Evolutionary conservation across 2,888 invertebrate species (phyloP).

Genomic region (Ceriagrion tenellum): DNA sequence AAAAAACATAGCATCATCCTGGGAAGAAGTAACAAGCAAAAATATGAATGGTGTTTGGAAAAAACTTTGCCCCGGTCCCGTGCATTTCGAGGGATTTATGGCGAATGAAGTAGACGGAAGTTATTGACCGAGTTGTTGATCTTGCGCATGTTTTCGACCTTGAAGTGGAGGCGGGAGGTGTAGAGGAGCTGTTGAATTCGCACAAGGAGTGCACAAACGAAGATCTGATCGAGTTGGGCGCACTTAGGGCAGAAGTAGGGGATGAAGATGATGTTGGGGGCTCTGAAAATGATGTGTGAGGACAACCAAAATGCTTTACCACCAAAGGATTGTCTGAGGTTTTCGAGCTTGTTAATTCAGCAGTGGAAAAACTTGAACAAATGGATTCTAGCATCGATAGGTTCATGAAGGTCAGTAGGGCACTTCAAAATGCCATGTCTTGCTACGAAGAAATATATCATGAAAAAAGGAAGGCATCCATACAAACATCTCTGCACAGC

Average conservation of each 20-base stretch:
- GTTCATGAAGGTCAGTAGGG: no score
- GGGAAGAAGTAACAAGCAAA: neutral
- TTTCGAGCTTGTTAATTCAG: neutral
- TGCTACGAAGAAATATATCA: no score
- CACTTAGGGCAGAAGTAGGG: neutral
- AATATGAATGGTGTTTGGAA: conserved; percentile 46
- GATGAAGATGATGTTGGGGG: neutral
- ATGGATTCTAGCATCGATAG: no score
- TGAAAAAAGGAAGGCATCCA: no score
- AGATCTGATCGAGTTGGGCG: neutral
- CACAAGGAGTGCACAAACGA: neutral
- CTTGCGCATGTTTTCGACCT: neutral
- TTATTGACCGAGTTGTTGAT: neutral
- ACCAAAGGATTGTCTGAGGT: neutral
- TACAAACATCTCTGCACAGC: no score
- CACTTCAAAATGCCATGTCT: no score
- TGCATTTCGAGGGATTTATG: neutral
- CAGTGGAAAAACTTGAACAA: no score
- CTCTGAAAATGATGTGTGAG: neutral
- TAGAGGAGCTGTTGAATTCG: neutral
- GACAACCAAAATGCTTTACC: neutral
- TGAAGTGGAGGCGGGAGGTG: neutral
- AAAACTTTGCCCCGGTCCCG: neutral
- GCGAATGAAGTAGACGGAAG: neutral
- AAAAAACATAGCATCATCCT: conserved; percentile 17